Evolutionary conservation across 2,113 vertebrate species (phyloP).

Genomic region (Hemicordylus capensis): DNA sequence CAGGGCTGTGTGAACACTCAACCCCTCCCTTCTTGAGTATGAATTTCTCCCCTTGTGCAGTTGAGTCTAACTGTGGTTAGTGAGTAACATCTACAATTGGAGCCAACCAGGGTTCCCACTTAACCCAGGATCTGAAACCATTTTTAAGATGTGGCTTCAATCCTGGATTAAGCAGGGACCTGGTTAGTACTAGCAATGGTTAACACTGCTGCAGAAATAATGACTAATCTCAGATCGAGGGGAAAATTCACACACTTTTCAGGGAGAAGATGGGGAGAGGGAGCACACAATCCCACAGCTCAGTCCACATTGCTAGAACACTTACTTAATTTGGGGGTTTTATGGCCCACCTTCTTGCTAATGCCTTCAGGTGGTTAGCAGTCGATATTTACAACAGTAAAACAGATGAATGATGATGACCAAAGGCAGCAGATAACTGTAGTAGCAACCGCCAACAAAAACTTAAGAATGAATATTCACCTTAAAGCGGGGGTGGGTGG

Average conservation of each 20-base stretch:
- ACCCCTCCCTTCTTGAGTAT: neutral
- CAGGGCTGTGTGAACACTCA: neutral
- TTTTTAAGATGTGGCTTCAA: neutral
- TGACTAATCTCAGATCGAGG: neutral
- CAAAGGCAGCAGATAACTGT: too few relatives aligned
- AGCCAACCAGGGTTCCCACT: neutral
- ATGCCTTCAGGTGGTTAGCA: too few relatives aligned
- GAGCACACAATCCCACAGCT: neutral
- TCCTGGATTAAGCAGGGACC: neutral
- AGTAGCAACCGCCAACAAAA: too few relatives aligned
- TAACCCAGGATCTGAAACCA: neutral
- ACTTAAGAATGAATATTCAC: too few relatives aligned
- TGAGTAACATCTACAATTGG: neutral
- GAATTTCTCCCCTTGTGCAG: too few relatives aligned
- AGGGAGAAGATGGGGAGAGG: too few relatives aligned
- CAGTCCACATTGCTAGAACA: neutral
- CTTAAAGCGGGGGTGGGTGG: too few relatives aligned
- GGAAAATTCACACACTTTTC: neutral
- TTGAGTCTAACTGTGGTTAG: neutral
- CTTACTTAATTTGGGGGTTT: too few relatives aligned
- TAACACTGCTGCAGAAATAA: neutral
- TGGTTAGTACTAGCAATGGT: neutral
- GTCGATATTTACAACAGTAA: too few relatives aligned
- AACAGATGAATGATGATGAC: too few relatives aligned
- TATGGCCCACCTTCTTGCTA: too few relatives aligned